Base-by-base conservation (phyloP, 2,888 invertebrate genomes). In the Ypsolopha sequella region DNA sequence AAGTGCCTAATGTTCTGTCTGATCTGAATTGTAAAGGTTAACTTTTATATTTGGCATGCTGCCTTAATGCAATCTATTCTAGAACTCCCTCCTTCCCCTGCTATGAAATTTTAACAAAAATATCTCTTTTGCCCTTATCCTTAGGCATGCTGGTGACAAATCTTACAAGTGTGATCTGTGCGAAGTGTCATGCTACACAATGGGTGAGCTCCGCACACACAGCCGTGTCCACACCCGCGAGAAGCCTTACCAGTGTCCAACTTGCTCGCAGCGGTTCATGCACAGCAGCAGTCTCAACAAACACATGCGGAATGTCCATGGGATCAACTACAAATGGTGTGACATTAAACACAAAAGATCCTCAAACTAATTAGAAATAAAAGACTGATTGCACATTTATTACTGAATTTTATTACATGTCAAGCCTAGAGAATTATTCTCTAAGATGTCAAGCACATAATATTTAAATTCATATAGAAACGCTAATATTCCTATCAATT, bases 261-360 rank as follows among this genome's bases (percentile, higher is more conserved):
- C 71, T 36, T 87, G 87, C 52, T 59, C 70, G 1, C 80, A 82
- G 55, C 68, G 68, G 43, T 86, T 86, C 55, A 68, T 75, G 14
- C 79, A 84, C 52, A 85, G 85, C 54, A 70, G 80, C 14, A 84
- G 82, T 55, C 67, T 87, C 3, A 87, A 86, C 59, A 86, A 81
- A 61, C 87, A 87, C 56, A 80, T 87, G 77, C 70, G 69, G 39
- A 72, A 69, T 35, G 65, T 79, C 1, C 87, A 87, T 60, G 76
- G 79, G 33, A 62, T 82, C 11, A 64, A 73, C 36, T 84, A 75
- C 56, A 80, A 77, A 60, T 82, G 86, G 80, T 68, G 70, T 44
- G 73, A 81, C 54, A 61, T 64, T 39, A 75, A 66, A 51, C 55
- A 52, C 36, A 61, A 56, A 45, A 54, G 39, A 10, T 39, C 9